phyloP scores from a whole-genome alignment of 2,113 vertebrate genomes.

The Callaeas wilsoni region DNA sequence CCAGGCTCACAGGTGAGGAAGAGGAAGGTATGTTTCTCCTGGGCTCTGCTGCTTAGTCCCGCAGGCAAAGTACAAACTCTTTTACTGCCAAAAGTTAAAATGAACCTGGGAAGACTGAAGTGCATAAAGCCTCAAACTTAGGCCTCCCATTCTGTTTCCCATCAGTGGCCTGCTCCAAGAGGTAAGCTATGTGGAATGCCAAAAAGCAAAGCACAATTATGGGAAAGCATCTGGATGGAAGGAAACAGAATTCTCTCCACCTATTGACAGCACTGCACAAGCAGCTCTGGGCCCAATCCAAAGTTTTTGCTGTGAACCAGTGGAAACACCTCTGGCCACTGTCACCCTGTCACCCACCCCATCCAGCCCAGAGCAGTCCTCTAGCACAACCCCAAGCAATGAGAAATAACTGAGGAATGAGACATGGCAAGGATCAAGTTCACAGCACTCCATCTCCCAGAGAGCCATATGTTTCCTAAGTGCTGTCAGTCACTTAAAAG shows the following conservation, averaged over 20 bases:
- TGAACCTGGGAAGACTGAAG: background rate
- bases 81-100: background rate
- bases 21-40: background rate
- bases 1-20: background rate
- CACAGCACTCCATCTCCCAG: background rate
- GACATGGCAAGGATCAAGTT: background rate
- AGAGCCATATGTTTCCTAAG: conserved; percentile 26
- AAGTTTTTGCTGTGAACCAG: background rate
- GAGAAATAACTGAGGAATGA: background rate
- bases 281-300: background rate
- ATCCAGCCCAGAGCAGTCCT: background rate
- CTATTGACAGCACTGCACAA: background rate
- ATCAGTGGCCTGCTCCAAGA: background rate
- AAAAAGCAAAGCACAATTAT: background rate
- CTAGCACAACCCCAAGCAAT: background rate
- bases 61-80: background rate
- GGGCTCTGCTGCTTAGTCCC: background rate
- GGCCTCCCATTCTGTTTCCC: background rate
- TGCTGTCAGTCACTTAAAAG: conserved; percentile 53
- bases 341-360: background rate
- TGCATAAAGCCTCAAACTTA: background rate
- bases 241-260: background rate
- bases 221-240: conserved; percentile 17
- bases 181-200: background rate
- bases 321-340: background rate